A percentile compares a stretch with the other conserved stretches of the same genome.
Conservation (phyloP, 2,888 invertebrate genomes). For the Atrina japonica region DNA sequence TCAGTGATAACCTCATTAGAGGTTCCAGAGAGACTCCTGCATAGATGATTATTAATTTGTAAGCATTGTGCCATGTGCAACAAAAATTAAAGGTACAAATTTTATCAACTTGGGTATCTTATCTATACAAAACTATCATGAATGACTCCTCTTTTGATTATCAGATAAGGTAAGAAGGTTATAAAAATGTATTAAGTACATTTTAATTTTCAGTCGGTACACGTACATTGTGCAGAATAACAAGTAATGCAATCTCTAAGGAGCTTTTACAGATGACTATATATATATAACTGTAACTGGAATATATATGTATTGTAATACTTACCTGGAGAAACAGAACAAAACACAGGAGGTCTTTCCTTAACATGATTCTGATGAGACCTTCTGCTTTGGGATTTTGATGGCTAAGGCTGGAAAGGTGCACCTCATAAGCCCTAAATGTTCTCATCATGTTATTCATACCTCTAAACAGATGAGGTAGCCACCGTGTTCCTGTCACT, state of each 20-base stretch:
- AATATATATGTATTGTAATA: neutral
- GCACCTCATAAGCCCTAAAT: conserved; percentile 41
- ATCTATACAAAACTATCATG: too few species aligned
- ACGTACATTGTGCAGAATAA: too few species aligned
- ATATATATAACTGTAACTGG: too few species aligned
- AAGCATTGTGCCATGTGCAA: neutral
- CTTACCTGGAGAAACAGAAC: conserved; percentile 44
- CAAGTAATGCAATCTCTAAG: neutral
- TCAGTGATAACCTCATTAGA: conserved; percentile 38
- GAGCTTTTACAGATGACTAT: conserved; percentile 7
- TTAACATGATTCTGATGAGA: conserved; percentile 32
- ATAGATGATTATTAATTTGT: neutral
- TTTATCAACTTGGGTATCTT: too few species aligned
- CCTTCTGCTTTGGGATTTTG: conserved; percentile 48
- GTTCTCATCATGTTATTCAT: conserved; percentile 30
- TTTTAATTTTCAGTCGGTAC: too few species aligned
- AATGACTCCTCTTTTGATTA: too few species aligned
- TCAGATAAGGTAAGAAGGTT: too few species aligned
- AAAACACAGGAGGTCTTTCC: conserved; percentile 46
- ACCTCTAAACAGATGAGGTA: conserved; percentile 45
- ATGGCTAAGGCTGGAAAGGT: conserved; percentile 42
- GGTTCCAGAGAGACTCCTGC: conserved; percentile 38
- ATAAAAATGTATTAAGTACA: too few species aligned
- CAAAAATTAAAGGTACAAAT: neutral
- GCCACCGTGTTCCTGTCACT: conserved; percentile 49